These are phyloP conservation scores for Lutraria lutraria DNA, from an alignment of 2,888 invertebrate genomes.

Conservation along the genomic window DNA sequence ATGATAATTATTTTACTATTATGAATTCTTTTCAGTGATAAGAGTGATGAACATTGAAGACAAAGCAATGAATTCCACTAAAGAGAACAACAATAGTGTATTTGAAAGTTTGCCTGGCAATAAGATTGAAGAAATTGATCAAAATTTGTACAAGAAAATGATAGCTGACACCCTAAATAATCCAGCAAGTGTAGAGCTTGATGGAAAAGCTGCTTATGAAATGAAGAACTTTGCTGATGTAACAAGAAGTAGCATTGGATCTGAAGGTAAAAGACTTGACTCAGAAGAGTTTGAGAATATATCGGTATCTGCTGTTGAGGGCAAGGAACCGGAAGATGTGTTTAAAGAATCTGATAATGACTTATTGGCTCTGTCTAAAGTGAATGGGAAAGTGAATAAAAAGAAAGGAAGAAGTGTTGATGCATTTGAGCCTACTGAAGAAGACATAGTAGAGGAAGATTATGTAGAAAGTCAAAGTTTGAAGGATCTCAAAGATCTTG, in stretches of 20 bases:
- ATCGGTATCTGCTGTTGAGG: conserved; percentile 38
- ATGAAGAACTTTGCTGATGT: conserved; percentile 35
- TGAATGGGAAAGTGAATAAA: not conserved
- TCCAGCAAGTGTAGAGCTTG: not conserved
- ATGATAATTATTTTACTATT: not conserved
- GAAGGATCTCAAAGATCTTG: not conserved
- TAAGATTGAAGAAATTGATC: not conserved
- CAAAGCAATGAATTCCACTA: not conserved
- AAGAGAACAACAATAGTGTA: not conserved
- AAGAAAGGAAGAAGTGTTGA: conserved; percentile 32
- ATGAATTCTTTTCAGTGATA: not conserved
- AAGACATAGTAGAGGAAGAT: conserved; percentile 23
- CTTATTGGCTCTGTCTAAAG: not conserved
- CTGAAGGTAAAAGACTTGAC: conserved; percentile 15
- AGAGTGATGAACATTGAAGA: not conserved
- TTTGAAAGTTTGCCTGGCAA: not conserved
- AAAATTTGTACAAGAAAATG: not conserved
- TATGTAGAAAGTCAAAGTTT: not conserved
- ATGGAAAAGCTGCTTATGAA: conserved; percentile 22
- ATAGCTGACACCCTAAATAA: not conserved
- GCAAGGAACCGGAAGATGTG: not conserved
- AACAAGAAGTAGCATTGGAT: not conserved
- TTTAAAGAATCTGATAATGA: not conserved
- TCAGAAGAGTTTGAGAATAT: conserved; percentile 57
- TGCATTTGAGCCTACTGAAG: conserved; percentile 27